phyloP scores from a whole-genome alignment of 2,888 invertebrate genomes.

The Nezara viridula region DNA sequence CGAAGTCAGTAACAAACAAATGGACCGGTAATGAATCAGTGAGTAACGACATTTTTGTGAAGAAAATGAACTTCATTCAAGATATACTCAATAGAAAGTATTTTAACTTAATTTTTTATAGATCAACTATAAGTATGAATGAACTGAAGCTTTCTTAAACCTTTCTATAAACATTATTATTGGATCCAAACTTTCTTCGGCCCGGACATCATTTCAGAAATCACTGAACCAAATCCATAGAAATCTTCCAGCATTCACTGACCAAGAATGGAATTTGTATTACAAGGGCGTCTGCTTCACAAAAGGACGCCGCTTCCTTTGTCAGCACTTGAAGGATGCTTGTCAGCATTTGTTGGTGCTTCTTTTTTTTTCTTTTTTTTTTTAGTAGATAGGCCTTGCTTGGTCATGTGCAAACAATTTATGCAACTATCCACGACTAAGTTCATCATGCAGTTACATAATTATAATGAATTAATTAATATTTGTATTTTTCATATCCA shows the following conservation, averaged over 20 bases:
- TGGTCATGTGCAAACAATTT: no score
- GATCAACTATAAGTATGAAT: background rate
- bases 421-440: no score
- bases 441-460: no score
- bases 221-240: background rate
- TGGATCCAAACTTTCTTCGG: no score
- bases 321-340: background rate
- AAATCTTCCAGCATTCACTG: background rate
- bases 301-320: background rate
- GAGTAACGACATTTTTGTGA: no score
- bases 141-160: background rate
- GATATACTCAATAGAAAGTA: no score
- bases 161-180: no score
- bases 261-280: background rate
- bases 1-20: background rate
- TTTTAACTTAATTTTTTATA: no score
- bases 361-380: background rate
- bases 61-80: background rate
- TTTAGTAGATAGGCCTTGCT: background rate
- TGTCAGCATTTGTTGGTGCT: background rate
- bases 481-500: no score
- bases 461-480: no score
- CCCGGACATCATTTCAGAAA: no score
- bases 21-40: background rate
- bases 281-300: background rate